These are phyloP conservation scores for Ooceraea biroi DNA, from an alignment of 1,140 invertebrate genomes.

Conservation along the genomic window DNA sequence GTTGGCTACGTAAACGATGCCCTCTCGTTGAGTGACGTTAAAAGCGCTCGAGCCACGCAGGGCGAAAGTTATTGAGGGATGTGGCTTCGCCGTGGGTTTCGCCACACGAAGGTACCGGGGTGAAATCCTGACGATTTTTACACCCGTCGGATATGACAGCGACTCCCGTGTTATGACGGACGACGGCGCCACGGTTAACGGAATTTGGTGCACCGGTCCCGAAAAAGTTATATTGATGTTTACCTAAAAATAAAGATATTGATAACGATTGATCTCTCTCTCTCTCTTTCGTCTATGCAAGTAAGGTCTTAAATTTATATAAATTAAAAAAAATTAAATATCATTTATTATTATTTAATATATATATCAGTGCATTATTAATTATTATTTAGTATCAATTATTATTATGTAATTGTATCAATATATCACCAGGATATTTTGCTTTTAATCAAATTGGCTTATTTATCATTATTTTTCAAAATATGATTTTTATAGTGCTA, in stretches of 20 bases:
- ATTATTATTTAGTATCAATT: background rate
- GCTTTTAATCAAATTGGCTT: background rate
- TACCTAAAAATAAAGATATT: constrained; percentile 67
- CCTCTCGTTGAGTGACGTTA: constrained; percentile 86
- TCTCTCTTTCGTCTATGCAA: too few relatives aligned
- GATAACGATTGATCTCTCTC: background rate
- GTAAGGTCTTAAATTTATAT: background rate
- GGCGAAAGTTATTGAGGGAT: constrained; percentile 76
- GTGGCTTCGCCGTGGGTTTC: constrained; percentile 77
- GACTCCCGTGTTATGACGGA: constrained; percentile 66
- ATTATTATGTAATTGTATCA: constrained; percentile 17
- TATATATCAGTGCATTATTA: too few relatives aligned
- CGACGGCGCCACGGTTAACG: constrained; percentile 75
- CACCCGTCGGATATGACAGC: constrained; percentile 72
- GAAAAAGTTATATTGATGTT: constrained; percentile 81
- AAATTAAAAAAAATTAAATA: background rate
- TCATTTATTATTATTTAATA: constrained; percentile 5
- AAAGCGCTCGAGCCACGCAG: constrained; percentile 82
- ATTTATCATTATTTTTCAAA: background rate
- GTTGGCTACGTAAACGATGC: constrained; percentile 88
- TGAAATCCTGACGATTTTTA: constrained; percentile 73
- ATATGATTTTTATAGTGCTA: background rate
- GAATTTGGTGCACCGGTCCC: constrained; percentile 81
- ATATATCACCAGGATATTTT: background rate
- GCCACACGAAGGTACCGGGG: constrained; percentile 79